Evolutionary conservation across 2,888 invertebrate species (phyloP).

Genomic region (Thysanoteuthis rhombus): DNA sequence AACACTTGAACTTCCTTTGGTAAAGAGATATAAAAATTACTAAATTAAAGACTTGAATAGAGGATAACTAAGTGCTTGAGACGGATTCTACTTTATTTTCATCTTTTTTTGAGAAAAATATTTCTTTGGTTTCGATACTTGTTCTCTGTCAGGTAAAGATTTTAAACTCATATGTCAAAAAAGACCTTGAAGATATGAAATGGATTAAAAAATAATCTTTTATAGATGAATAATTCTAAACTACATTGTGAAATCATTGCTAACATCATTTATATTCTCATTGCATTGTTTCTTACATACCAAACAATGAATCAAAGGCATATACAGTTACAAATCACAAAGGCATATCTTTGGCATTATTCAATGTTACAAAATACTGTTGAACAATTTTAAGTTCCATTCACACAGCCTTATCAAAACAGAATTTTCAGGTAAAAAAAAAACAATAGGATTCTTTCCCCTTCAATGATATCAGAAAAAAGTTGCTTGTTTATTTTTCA

Average conservation of each 20-base stretch:
- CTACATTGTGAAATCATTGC: background rate
- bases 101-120: too few species aligned
- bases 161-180: too few species aligned
- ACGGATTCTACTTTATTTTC: too few species aligned
- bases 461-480: background rate
- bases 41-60: too few species aligned
- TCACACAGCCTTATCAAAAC: background rate
- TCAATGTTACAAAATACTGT: background rate
- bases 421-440: conserved; percentile 12
- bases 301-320: background rate
- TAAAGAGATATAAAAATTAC: too few species aligned
- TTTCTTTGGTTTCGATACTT: too few species aligned
- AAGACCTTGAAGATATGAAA: too few species aligned
- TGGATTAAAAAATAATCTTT: background rate
- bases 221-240: background rate
- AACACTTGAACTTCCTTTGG: too few species aligned
- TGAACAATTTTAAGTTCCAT: background rate
- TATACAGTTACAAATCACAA: background rate
- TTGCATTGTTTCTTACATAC: conserved; percentile 12
- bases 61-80: too few species aligned
- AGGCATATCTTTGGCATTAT: background rate
- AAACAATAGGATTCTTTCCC: background rate
- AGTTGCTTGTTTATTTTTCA: background rate
- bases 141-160: too few species aligned
- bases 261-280: background rate